phyloP scores from a whole-genome alignment of 2,113 vertebrate species.

The Nerophis lumbriciformis region DNA sequence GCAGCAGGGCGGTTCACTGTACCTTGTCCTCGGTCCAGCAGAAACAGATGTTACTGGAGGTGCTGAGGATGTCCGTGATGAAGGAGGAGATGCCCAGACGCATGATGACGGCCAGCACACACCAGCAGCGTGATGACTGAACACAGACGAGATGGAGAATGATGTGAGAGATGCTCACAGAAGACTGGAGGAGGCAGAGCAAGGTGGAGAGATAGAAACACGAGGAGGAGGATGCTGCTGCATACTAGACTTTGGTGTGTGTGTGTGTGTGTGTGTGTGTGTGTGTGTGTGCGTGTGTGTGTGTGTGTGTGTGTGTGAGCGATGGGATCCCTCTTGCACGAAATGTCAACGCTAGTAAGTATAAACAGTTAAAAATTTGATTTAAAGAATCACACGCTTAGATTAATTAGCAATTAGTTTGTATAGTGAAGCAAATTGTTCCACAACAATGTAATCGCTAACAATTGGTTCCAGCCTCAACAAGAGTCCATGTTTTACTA shows the following conservation, averaged over 20 bases:
- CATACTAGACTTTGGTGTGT: slow-evolving; percentile 37
- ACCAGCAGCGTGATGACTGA: slow-evolving; percentile 15
- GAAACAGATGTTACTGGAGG: slow-evolving; percentile 72
- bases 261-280: slow-evolving; percentile 4
- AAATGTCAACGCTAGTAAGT: slow-evolving; percentile 26
- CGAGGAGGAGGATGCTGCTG: slow-evolving; percentile 25
- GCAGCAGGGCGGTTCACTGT: slow-evolving; percentile 34
- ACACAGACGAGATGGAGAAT: slow-evolving; percentile 17
- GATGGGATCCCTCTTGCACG: background rate
- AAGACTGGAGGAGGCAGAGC: slow-evolving; percentile 31
- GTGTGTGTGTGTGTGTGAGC: background rate
- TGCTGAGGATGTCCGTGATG: slow-evolving; percentile 71
- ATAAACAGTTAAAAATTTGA: background rate
- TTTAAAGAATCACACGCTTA: too few species aligned
- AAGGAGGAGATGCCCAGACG: slow-evolving; percentile 70
- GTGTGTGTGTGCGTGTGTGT: background rate
- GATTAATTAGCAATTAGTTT: too few species aligned
- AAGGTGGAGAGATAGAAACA: slow-evolving; percentile 1
- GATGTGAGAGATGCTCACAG: slow-evolving; percentile 40
- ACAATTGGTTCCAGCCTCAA: too few species aligned
- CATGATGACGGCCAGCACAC: slow-evolving; percentile 56
- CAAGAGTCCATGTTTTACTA: too few species aligned
- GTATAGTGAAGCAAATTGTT: too few species aligned
- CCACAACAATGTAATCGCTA: too few species aligned
- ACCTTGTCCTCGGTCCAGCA: slow-evolving; percentile 73